phyloP scores from a whole-genome alignment of 2,113 vertebrate genomes.

The Labeo catla region DNA sequence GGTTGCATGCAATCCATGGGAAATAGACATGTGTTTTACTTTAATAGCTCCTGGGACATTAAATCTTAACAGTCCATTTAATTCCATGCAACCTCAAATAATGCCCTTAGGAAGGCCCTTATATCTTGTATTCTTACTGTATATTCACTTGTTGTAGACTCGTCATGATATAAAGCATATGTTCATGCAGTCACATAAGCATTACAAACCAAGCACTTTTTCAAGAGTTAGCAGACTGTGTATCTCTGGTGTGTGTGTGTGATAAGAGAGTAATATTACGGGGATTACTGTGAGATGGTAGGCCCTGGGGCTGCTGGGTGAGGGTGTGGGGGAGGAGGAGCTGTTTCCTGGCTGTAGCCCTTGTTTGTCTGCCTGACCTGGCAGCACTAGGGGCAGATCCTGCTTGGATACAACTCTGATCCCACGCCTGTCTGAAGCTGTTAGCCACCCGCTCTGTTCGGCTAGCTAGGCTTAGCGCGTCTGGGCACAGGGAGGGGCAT shows the following conservation, averaged over 20 bases:
- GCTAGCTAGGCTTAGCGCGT: constrained; percentile 83
- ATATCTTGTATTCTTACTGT: not conserved
- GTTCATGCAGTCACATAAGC: not conserved
- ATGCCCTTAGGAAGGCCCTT: not conserved
- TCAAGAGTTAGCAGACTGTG: constrained; percentile 58
- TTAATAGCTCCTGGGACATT: not conserved
- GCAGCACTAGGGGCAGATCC: constrained; percentile 90
- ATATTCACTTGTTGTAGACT: not conserved
- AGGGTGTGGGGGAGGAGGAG: constrained; percentile 77
- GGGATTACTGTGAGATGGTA: constrained; percentile 90
- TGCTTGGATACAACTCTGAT: constrained; percentile 85
- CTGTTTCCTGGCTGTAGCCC: constrained; percentile 88
- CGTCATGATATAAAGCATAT: not conserved
- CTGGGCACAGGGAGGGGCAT: constrained; percentile 70
- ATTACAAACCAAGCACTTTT: not conserved
- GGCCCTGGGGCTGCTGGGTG: constrained; percentile 82
- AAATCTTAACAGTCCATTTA: not conserved
- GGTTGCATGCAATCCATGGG: not conserved
- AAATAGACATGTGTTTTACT: not conserved
- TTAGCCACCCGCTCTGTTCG: constrained; percentile 88
- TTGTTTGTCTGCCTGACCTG: constrained; percentile 97
- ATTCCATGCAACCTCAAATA: not conserved
- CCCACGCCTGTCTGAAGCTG: constrained; percentile 97
- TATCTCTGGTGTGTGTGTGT: constrained; percentile 64
- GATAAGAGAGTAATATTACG: constrained; percentile 78